Percentiles rank a stretch among this genome's conserved stretches.
Evolutionary conservation across 2,113 vertebrate species (phyloP).

Genomic region (Xyliphius kryptos): DNA sequence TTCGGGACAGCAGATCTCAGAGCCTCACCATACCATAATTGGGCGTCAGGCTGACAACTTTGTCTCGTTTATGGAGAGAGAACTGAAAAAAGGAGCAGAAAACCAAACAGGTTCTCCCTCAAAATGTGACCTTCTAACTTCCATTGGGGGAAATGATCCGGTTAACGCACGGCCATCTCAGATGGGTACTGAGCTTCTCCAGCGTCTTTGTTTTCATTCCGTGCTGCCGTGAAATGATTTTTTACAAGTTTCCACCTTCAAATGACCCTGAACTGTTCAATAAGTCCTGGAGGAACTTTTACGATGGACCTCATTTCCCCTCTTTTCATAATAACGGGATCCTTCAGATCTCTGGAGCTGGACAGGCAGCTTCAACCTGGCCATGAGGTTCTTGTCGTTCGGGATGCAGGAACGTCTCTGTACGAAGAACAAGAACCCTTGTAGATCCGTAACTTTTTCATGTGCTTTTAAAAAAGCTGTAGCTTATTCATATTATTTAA

Average conservation of each 20-base stretch:
- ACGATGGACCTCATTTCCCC: conserved; percentile 48
- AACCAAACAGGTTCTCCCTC: conserved; percentile 42
- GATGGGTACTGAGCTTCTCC: conserved; percentile 22
- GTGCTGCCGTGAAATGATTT: conserved; percentile 44
- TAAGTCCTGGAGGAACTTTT: conserved; percentile 45
- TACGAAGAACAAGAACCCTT: too few species aligned
- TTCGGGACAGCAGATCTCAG: not conserved
- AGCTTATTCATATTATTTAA: too few species aligned
- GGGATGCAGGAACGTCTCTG: too few species aligned
- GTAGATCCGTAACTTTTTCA: too few species aligned
- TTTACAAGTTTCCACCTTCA: conserved; percentile 42
- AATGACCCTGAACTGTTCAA: conserved; percentile 56
- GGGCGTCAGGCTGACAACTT: conserved; percentile 14
- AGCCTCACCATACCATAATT: conserved; percentile 6
- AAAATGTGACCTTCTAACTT: conserved; percentile 47
- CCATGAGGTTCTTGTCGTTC: conserved; percentile 22
- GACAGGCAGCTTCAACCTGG: not conserved
- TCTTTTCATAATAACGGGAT: conserved; percentile 44
- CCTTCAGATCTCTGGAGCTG: conserved; percentile 41
- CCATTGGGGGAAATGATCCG: conserved; percentile 35
- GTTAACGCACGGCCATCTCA: conserved; percentile 34
- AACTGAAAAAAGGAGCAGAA: conserved; percentile 16
- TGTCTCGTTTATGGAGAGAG: conserved; percentile 10
- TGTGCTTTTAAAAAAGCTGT: too few species aligned
- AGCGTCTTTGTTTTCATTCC: conserved; percentile 27